phyloP scores from a whole-genome alignment of 1,140 invertebrate species.

The Drosophila bipectinata region DNA sequence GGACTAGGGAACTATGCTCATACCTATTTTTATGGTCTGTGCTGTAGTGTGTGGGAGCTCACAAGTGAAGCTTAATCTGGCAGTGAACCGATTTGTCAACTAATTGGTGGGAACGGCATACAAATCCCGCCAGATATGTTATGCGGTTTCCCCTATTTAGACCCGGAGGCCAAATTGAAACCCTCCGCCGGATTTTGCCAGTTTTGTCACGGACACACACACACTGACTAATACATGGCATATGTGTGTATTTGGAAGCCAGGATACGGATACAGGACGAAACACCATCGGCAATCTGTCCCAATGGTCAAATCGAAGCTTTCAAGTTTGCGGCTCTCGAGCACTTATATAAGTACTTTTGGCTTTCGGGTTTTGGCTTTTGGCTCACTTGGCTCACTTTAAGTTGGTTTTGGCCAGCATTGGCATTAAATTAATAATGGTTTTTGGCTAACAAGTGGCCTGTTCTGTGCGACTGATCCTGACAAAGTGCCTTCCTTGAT shows the following conservation, averaged over 20 bases:
- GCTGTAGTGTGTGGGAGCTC: neutral
- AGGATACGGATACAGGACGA: conserved; percentile 2
- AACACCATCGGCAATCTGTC: conserved; percentile 36
- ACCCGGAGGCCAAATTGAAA: conserved; percentile 23
- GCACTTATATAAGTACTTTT: conserved; percentile 26
- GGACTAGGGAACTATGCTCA: too few relatives aligned
- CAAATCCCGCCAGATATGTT: conserved; percentile 57
- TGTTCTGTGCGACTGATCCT: conserved; percentile 16
- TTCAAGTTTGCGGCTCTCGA: conserved; percentile 33
- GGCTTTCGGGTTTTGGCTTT: neutral
- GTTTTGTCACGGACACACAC: conserved; percentile 40
- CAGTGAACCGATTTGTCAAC: conserved; percentile 47
- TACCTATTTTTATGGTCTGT: neutral
- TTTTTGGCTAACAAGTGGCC: conserved; percentile 30
- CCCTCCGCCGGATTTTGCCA: conserved; percentile 43
- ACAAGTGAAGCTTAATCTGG: conserved; percentile 39
- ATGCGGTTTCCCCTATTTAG: conserved; percentile 45
- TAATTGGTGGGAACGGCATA: conserved; percentile 58
- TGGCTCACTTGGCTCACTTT: conserved; percentile 3
- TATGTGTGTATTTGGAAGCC: neutral
- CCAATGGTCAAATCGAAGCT: conserved; percentile 46
- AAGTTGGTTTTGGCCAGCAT: conserved; percentile 17
- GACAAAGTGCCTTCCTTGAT: conserved; percentile 3
- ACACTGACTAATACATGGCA: too few relatives aligned
- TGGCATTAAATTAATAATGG: conserved; percentile 42